Conservation (phyloP, 2,888 invertebrate genomes). For the Lasioglossum oenotherae region DNA sequence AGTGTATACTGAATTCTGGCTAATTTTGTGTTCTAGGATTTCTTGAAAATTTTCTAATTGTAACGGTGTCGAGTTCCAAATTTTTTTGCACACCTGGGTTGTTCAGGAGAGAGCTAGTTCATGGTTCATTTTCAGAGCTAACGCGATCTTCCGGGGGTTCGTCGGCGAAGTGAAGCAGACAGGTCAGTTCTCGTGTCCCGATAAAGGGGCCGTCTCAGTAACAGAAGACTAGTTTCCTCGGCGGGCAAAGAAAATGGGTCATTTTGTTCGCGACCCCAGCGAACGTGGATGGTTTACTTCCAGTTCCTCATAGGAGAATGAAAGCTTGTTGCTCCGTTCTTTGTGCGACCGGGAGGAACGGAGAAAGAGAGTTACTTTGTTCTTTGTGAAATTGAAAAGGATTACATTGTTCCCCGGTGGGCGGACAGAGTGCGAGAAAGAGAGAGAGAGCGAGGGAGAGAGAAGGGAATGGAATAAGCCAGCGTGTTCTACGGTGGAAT, state of each 20-base stretch:
- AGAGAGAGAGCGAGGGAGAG: too few relatives aligned
- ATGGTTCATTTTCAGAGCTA: too few relatives aligned
- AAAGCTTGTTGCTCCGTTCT: constrained; percentile 31
- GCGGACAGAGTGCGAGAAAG: not conserved
- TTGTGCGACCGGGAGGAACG: not conserved
- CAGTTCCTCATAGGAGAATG: constrained; percentile 10
- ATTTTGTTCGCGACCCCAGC: constrained; percentile 28
- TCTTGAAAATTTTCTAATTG: too few relatives aligned
- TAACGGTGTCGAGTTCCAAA: too few relatives aligned
- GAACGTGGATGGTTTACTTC: constrained; percentile 41
- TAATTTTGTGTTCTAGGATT: too few relatives aligned
- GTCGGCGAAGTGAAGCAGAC: not conserved
- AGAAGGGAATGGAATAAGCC: not conserved
- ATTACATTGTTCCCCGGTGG: constrained; percentile 31
- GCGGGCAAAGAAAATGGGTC: constrained; percentile 24
- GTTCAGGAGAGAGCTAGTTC: too few relatives aligned
- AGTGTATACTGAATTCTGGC: too few relatives aligned
- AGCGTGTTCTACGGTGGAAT: not conserved
- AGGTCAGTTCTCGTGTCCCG: not conserved
- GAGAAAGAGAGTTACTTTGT: constrained; percentile 21
- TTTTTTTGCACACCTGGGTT: too few relatives aligned
- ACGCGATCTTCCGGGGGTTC: not conserved
- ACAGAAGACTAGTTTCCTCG: not conserved
- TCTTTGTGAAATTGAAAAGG: constrained; percentile 32
- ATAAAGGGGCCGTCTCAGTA: not conserved